Conservation (phyloP, 2,888 invertebrate species). For the Acrobasis consociella region DNA sequence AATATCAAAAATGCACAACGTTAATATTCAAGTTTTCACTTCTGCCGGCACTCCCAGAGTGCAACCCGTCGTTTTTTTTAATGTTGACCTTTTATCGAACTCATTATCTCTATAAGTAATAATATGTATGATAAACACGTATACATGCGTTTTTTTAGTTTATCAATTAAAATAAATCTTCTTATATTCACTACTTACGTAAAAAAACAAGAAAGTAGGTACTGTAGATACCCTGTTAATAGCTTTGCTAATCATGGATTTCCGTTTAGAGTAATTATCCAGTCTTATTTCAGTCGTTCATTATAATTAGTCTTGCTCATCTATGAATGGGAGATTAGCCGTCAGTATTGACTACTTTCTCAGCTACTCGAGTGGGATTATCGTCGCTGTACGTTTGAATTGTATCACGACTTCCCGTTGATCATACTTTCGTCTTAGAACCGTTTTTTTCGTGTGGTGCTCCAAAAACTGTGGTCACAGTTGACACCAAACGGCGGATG, state of each 20-base stretch:
- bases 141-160: too few relatives aligned
- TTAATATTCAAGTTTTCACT: too few relatives aligned
- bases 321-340: conserved; percentile 4
- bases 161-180: too few relatives aligned
- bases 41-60: too few relatives aligned
- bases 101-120: too few relatives aligned
- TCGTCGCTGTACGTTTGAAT: conserved; percentile 44
- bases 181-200: too few relatives aligned
- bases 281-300: background rate
- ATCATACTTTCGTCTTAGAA: conserved; percentile 41
- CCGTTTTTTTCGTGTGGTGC: conserved; percentile 47
- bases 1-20: too few relatives aligned
- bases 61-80: too few relatives aligned
- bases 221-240: background rate
- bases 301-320: conserved; percentile 4
- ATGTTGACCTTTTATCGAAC: too few relatives aligned
- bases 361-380: conserved; percentile 38
- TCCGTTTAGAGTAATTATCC: conserved; percentile 10
- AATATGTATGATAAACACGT: too few relatives aligned
- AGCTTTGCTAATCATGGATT: background rate
- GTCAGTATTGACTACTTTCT: conserved; percentile 33
- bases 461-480: conserved; percentile 51
- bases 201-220: background rate
- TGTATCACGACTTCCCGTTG: conserved; percentile 50
- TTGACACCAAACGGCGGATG: conserved; percentile 53